These are phyloP conservation scores for Peromyscus nudipes DNA, from an alignment of 2,797 vertebrate species.

Conservation along the genomic window DNA sequence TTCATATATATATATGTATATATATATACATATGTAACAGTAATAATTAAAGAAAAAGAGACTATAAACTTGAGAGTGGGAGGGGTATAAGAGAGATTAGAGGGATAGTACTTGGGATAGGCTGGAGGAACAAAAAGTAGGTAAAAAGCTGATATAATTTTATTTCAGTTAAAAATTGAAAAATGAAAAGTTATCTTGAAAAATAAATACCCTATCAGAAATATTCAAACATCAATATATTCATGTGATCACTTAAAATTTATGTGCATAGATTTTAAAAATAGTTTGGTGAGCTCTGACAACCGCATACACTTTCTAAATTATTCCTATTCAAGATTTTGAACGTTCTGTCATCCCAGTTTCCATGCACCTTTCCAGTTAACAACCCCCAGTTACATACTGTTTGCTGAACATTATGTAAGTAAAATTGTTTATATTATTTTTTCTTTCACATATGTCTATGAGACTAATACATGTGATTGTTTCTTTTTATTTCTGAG, in stretches of 20 bases:
- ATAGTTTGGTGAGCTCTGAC: neutral
- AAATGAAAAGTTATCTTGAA: neutral
- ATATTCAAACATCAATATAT: neutral
- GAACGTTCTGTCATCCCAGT: neutral
- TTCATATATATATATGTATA: neutral
- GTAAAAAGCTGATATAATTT: neutral
- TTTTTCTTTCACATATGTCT: neutral
- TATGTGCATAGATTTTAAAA: neutral
- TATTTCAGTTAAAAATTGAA: neutral
- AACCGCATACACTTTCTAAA: too few relatives aligned
- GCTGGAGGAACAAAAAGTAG: neutral
- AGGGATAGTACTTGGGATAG: neutral
- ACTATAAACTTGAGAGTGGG: neutral
- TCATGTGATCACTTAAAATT: neutral
- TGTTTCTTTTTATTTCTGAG: conserved; percentile 15
- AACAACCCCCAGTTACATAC: neutral
- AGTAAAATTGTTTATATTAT: neutral
- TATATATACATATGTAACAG: neutral
- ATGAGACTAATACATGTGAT: neutral
- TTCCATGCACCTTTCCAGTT: neutral
- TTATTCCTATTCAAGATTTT: neutral
- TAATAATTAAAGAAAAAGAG: neutral
- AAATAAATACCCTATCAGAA: neutral
- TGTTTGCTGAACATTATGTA: neutral
- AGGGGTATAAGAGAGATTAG: neutral